phyloP scores from a whole-genome alignment of 2,888 invertebrate genomes.

The Saturnia pavonia region DNA sequence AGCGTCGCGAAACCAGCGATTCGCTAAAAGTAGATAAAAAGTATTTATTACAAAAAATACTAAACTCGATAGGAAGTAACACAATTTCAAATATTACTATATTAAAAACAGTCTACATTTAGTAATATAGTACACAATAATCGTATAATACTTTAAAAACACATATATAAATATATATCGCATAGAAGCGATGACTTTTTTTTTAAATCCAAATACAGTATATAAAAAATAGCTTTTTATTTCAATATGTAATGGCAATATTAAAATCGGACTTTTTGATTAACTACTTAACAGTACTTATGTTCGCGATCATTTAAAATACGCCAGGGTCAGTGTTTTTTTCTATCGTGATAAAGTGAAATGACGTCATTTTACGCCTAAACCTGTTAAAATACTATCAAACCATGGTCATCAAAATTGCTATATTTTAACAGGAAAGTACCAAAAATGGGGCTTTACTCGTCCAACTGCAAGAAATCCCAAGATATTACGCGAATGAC shows the following conservation, averaged over 20 bases:
- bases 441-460: no score
- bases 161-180: slow-evolving; percentile 11
- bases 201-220: not conserved
- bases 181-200: not conserved
- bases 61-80: not conserved
- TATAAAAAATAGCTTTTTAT: slow-evolving; percentile 10
- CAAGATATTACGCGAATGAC: no score
- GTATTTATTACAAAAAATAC: not conserved
- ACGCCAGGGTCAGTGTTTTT: not conserved
- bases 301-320: not conserved
- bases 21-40: not conserved
- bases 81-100: not conserved
- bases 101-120: slow-evolving; percentile 9
- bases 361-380: no score
- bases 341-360: not conserved
- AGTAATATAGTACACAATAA: slow-evolving; percentile 9
- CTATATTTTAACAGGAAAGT: no score
- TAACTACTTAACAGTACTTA: not conserved
- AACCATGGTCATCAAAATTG: no score
- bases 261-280: not conserved
- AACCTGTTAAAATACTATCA: no score
- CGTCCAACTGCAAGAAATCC: no score
- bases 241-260: not conserved
- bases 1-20: not conserved
- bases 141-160: not conserved